Conservation (phyloP, 2,888 invertebrate genomes). For the Nebria brevicollis region DNA sequence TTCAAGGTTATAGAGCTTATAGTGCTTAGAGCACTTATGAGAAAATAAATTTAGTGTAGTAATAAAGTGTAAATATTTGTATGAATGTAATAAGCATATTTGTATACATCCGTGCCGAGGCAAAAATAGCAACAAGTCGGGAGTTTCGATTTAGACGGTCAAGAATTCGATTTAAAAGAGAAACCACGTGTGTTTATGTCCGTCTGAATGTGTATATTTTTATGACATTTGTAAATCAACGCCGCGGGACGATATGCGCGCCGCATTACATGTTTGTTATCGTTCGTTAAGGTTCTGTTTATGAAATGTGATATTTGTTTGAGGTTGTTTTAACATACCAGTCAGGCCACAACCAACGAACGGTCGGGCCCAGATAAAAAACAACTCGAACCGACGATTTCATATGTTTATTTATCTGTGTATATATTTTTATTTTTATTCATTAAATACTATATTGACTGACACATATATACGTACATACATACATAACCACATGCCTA, state of each 20-base stretch:
- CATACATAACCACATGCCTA: not conserved
- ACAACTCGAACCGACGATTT: not conserved
- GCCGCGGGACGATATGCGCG: conserved; percentile 20
- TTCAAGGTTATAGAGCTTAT: no score
- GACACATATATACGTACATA: not conserved
- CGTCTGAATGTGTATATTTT: conserved; percentile 9
- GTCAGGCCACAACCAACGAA: not conserved
- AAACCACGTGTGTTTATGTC: not conserved
- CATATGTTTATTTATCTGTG: not conserved
- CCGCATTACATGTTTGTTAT: conserved; percentile 25
- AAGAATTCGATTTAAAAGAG: not conserved
- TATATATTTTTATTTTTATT: not conserved
- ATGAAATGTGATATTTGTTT: conserved; percentile 57
- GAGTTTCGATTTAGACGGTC: not conserved
- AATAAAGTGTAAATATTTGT: not conserved
- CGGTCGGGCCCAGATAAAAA: not conserved
- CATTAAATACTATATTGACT: not conserved
- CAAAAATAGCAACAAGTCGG: not conserved
- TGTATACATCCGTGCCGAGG: not conserved
- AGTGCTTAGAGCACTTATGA: no score
- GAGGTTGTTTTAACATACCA: conserved; percentile 56
- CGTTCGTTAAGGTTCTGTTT: conserved; percentile 50
- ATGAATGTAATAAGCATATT: not conserved
- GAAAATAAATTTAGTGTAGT: no score
- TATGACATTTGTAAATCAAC: conserved; percentile 22